Percentiles rank a stretch among this genome's conserved stretches.
Conservation (phyloP, 1,140 invertebrate genomes). For the Drosophila oshimai region DNA sequence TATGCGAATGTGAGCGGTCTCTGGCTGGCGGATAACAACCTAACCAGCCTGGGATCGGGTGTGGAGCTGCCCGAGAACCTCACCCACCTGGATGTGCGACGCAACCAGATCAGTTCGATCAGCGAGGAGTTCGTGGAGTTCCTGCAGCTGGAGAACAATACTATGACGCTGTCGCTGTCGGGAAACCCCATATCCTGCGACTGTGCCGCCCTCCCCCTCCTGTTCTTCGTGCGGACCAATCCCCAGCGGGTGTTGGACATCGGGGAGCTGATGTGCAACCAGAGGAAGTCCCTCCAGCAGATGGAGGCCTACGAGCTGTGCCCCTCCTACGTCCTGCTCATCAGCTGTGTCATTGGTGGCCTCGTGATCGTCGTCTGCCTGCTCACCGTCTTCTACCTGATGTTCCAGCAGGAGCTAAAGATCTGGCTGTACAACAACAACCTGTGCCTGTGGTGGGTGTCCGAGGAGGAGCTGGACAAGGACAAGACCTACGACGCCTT, state of each 20-base stretch:
- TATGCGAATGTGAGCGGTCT: conserved; percentile 83
- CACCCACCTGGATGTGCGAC: conserved; percentile 83
- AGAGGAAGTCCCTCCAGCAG: conserved; percentile 58
- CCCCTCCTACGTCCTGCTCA: conserved; percentile 71
- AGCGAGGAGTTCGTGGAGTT: conserved; percentile 71
- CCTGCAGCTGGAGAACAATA: conserved; percentile 59
- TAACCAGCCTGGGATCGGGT: conserved; percentile 75
- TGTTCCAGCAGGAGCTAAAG: conserved; percentile 86
- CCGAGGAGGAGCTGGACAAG: conserved; percentile 89
- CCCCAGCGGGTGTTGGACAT: conserved; percentile 76
- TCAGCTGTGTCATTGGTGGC: conserved; percentile 82
- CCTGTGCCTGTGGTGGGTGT: conserved; percentile 87
- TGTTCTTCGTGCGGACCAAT: conserved; percentile 84
- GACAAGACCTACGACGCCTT: conserved; percentile 93
- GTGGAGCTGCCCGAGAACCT: conserved; percentile 68
- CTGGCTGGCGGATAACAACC: conserved; percentile 84
- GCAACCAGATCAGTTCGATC: conserved; percentile 84
- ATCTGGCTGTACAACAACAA: conserved; percentile 88
- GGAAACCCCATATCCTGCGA: conserved; percentile 87
- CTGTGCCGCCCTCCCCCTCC: conserved; percentile 84
- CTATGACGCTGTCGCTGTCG: conserved; percentile 83
- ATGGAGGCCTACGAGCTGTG: conserved; percentile 84
- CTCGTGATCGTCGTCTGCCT: conserved; percentile 83
- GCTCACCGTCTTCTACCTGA: conserved; percentile 85
- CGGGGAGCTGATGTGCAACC: conserved; percentile 82